Conservation (phyloP, 2,113 vertebrate species). For the Lampris incognitus region DNA sequence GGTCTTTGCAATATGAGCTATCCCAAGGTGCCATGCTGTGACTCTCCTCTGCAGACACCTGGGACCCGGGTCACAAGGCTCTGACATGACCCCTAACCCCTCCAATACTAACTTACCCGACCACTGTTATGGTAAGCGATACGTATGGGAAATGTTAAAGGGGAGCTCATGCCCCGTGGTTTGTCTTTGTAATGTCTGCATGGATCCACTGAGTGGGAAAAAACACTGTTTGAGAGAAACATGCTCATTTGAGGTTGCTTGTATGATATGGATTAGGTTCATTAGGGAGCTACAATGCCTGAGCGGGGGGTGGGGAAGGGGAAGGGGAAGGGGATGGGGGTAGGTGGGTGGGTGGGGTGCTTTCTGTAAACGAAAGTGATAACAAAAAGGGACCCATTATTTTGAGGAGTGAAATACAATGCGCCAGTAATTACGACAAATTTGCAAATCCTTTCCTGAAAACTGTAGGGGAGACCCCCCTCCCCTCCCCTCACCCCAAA, state of each 20-base stretch:
- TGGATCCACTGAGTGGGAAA: slow-evolving; percentile 3
- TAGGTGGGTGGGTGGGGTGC: slow-evolving; percentile 5
- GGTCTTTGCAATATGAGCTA: slow-evolving; percentile 65
- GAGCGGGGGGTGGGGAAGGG: neutral
- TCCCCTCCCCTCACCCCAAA: slow-evolving; percentile 51
- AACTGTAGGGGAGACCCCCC: slow-evolving; percentile 56
- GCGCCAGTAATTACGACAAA: slow-evolving; percentile 63
- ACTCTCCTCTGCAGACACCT: slow-evolving; percentile 47
- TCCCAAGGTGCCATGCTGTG: slow-evolving; percentile 31
- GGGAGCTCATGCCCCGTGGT: slow-evolving; percentile 34
- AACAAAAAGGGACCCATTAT: slow-evolving; percentile 37
- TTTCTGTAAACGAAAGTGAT: slow-evolving; percentile 39
- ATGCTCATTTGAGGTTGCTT: slow-evolving; percentile 40
- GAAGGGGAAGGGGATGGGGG: no score
- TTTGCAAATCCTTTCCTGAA: slow-evolving; percentile 70
- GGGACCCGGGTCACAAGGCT: slow-evolving; percentile 56
- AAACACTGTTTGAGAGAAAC: slow-evolving; percentile 58
- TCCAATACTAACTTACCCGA: slow-evolving; percentile 37
- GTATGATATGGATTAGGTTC: slow-evolving; percentile 43
- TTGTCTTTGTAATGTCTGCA: slow-evolving; percentile 42
- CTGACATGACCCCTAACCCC: slow-evolving; percentile 67
- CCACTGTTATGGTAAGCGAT: slow-evolving; percentile 67
- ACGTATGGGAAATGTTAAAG: slow-evolving; percentile 75
- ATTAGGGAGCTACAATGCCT: slow-evolving; percentile 31
- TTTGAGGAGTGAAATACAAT: slow-evolving; percentile 58